phyloP scores from a whole-genome alignment of 2,888 invertebrate genomes.

The Callyntrura guangdongensis region DNA sequence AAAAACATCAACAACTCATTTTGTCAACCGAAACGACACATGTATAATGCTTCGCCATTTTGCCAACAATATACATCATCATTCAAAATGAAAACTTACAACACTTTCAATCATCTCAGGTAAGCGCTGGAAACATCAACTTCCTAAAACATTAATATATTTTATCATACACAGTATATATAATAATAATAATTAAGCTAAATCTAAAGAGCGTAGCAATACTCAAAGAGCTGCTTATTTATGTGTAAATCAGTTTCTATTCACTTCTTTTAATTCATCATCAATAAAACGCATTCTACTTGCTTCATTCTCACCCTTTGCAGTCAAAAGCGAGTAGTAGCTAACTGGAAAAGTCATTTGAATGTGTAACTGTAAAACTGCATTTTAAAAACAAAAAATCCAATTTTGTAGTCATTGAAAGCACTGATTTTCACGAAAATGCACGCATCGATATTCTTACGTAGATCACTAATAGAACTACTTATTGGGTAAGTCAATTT shows the following conservation, averaged over 20 bases:
- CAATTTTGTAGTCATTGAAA: background rate
- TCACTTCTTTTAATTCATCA: background rate
- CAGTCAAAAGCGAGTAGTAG: too few relatives aligned
- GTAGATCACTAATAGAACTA: constrained; percentile 57
- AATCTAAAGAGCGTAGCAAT: background rate
- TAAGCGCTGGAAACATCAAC: constrained; percentile 33
- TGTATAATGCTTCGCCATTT: constrained; percentile 5
- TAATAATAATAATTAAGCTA: background rate
- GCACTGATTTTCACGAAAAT: background rate
- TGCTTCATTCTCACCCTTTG: background rate
- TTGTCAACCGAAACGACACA: constrained; percentile 47
- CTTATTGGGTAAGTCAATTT: too few relatives aligned
- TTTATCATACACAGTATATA: too few relatives aligned
- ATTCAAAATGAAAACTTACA: constrained; percentile 26
- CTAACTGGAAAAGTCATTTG: background rate
- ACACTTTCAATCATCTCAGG: constrained; percentile 16
- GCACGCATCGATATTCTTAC: constrained; percentile 15
- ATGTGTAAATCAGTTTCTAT: constrained; percentile 27
- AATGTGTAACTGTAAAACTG: too few relatives aligned
- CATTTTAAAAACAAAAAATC: background rate
- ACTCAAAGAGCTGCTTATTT: constrained; percentile 14
- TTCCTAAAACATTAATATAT: too few relatives aligned
- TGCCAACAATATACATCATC: constrained; percentile 27
- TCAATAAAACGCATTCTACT: constrained; percentile 20
- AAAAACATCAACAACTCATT: constrained; percentile 65